These are phyloP conservation scores for Pseudomyrmex pallidus DNA, from an alignment of 1,140 invertebrate genomes.

Conservation along the genomic window DNA sequence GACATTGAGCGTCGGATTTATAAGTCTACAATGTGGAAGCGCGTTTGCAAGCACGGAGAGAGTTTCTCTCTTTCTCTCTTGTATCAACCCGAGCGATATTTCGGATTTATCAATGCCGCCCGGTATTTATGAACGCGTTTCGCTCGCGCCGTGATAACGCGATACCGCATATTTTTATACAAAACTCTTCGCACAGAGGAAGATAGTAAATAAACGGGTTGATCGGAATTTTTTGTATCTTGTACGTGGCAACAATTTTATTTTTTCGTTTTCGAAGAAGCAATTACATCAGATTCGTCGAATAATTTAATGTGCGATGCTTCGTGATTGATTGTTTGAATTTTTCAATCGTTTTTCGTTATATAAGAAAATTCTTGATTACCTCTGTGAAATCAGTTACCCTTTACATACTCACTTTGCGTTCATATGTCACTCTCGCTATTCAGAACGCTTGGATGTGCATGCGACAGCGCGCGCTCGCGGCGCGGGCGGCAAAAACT, in stretches of 20 bases:
- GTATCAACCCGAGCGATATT: slow-evolving; percentile 54
- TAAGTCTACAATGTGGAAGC: slow-evolving; percentile 56
- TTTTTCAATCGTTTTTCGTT: not conserved
- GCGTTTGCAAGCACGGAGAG: slow-evolving; percentile 22
- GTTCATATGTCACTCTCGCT: not conserved
- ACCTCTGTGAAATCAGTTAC: not conserved
- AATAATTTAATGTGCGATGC: no score
- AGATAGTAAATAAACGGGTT: not conserved
- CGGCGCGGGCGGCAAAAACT: slow-evolving; percentile 8
- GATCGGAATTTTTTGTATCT: slow-evolving; percentile 3
- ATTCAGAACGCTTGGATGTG: not conserved
- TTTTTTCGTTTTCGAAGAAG: no score
- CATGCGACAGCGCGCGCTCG: not conserved
- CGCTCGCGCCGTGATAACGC: slow-evolving; percentile 30
- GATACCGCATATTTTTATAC: slow-evolving; percentile 38
- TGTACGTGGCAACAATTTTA: no score
- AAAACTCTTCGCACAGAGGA: not conserved
- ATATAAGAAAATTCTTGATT: not conserved
- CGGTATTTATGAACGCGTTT: slow-evolving; percentile 49
- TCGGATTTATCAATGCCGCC: slow-evolving; percentile 58
- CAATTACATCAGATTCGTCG: no score
- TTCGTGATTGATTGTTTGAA: no score
- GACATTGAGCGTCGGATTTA: slow-evolving; percentile 64
- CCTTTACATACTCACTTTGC: not conserved
- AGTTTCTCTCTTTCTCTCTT: slow-evolving; percentile 1